Base-by-base conservation (phyloP, 2,888 invertebrate genomes). In the Cheilosia vulpina region DNA sequence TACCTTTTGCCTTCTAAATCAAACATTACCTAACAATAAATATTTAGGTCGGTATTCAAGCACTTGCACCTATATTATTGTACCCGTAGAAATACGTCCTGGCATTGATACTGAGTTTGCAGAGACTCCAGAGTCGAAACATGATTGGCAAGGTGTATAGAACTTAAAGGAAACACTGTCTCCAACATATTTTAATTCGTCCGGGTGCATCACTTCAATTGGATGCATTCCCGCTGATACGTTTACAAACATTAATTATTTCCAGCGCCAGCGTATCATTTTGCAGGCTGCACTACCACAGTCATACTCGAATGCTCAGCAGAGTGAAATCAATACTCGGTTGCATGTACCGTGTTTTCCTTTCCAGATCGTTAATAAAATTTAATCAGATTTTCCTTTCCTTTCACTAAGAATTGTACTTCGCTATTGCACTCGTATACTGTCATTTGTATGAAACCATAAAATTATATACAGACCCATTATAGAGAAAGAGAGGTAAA, bases 331-430 rank as follows among this genome's bases (percentile, higher is more conserved):
- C 75, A 79, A 83, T 72, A 34, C 72, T 66, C 58, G 47, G 15
- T 50, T 83, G 73, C 72, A 79, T 72, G 45, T 38, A 47, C 13
- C 7, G 47, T 38, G 34, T 60, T 38, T 65, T 69, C 75, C 57
- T 58, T 71, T 60, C 65, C 55, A 80, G 80, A 80, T 80, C 65
- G 60, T 80, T 84, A 80, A 80, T 84, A 84, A 62, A 84, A 80
- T 80, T 84, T 80, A 80, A 84, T 75, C 73, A 75, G 84, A 84
- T 84, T 84, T 79, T 34, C 17, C 45, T 52, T 52, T 57, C 24
- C 45, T 60, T 77, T 47, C 21, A 2, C 60, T 52, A 27, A 9
- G 38, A 60, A 68, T 38, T 60, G 7, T 45, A 27, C 47, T 31
- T 72, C 19, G 19, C 19, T 58, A 17, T 47, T 34, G 60, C 21